Conservation (phyloP, 2,888 invertebrate genomes). For the Perizoma affinitatum region DNA sequence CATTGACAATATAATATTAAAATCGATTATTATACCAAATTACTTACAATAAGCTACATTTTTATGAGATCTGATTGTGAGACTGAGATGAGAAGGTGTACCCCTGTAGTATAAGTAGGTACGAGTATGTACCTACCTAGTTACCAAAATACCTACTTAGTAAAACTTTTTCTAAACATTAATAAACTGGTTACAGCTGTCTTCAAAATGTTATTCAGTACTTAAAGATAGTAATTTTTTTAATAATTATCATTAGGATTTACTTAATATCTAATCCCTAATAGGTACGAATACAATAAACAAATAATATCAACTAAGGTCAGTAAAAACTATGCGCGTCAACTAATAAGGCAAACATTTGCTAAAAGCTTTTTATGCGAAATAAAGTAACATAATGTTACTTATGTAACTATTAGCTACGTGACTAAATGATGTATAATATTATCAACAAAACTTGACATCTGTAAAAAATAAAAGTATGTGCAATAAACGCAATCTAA, state of each 20-base stretch:
- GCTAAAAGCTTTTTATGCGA: constrained; percentile 17
- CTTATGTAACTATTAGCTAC: too few species aligned
- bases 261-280: background rate
- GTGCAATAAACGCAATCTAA: too few species aligned
- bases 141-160: too few species aligned
- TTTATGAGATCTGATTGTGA: constrained; percentile 1
- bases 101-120: too few species aligned
- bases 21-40: constrained; percentile 10
- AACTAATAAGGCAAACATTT: constrained; percentile 11
- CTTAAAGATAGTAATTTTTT: too few species aligned
- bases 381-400: too few species aligned
- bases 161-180: constrained; percentile 3
- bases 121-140: background rate
- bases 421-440: background rate
- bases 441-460: too few species aligned
- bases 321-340: constrained; percentile 1
- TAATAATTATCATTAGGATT: too few species aligned
- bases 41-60: background rate
- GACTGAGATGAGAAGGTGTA: background rate
- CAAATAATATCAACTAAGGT: constrained; percentile 1
- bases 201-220: too few species aligned
- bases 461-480: too few species aligned
- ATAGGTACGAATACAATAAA: constrained; percentile 6
- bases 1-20: constrained; percentile 17
- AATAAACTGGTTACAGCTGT: too few species aligned